These are phyloP conservation scores for Siniperca undulata DNA, from an alignment of 2,797 vertebrate species.

Conservation along the genomic window DNA sequence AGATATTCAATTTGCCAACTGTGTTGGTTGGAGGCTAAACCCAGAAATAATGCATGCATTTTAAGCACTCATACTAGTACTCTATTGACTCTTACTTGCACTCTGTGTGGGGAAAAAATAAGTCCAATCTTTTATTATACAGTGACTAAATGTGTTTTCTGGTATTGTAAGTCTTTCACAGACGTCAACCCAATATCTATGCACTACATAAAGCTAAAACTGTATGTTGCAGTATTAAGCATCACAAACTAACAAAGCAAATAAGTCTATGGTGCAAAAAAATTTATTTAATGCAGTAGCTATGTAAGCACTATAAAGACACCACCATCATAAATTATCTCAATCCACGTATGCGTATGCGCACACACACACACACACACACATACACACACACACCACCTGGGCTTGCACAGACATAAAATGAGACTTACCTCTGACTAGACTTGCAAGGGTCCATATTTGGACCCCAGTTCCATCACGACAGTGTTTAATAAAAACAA, in stretches of 20 bases:
- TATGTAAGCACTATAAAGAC: constrained; percentile 57
- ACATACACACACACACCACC: constrained; percentile 45
- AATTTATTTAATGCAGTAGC: not conserved
- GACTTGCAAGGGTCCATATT: constrained; percentile 76
- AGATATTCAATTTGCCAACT: not conserved
- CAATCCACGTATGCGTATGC: constrained; percentile 20
- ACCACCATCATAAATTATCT: constrained; percentile 34
- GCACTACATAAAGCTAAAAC: constrained; percentile 8
- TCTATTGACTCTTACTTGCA: not conserved
- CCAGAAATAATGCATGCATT: constrained; percentile 21
- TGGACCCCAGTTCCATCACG: constrained; percentile 76
- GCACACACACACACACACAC: constrained; percentile 42
- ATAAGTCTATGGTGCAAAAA: constrained; percentile 42
- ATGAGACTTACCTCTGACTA: constrained; percentile 86
- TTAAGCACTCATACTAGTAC: not conserved
- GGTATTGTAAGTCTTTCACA: constrained; percentile 14
- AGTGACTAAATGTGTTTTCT: not conserved
- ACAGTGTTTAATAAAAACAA: constrained; percentile 80
- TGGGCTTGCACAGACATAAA: constrained; percentile 62
- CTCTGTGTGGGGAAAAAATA: not conserved
- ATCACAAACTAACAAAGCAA: constrained; percentile 31
- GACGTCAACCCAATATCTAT: constrained; percentile 14
- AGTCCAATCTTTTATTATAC: not conserved
- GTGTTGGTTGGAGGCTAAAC: not conserved
- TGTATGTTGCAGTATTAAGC: not conserved